A percentile compares a stretch with the other conserved stretches of the same genome.
Evolutionary conservation across 2,113 vertebrate genomes (phyloP).

Genomic region (Acinonyx jubatus): DNA sequence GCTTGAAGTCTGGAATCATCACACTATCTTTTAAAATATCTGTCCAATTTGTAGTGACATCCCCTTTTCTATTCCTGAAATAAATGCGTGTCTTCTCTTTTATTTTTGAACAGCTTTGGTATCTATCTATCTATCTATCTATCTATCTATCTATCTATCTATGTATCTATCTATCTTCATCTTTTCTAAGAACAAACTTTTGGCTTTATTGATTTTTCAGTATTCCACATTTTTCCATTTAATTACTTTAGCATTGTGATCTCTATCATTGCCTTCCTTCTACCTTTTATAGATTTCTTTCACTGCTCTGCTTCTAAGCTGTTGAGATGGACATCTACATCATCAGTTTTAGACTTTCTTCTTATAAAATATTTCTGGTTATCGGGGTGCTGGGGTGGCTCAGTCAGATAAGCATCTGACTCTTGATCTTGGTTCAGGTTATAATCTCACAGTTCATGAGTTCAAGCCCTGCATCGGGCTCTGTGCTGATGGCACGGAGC

Average conservation of each 20-base stretch:
- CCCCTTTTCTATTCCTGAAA: background rate
- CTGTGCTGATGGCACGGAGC: too few relatives aligned
- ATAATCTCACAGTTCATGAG: too few relatives aligned
- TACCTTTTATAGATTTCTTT: background rate
- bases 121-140: background rate
- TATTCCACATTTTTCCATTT: background rate
- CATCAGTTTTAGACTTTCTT: background rate
- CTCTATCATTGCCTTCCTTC: background rate
- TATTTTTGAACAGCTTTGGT: background rate
- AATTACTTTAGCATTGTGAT: background rate
- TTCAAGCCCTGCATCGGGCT: too few relatives aligned
- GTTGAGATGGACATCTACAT: background rate
- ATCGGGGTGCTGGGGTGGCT: too few relatives aligned
- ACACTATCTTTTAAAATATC: background rate
- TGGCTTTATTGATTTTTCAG: background rate
- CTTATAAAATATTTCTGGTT: background rate
- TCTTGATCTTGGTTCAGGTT: too few relatives aligned
- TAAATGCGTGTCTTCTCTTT: background rate
- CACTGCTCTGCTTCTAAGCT: background rate
- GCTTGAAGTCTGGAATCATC: background rate
- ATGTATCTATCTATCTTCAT: background rate
- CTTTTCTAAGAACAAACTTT: background rate
- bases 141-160: background rate
- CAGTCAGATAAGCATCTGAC: too few relatives aligned
- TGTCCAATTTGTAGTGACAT: background rate